Evolutionary conservation across 2,888 invertebrate genomes (phyloP).

Genomic region (Dasypolia templi): DNA sequence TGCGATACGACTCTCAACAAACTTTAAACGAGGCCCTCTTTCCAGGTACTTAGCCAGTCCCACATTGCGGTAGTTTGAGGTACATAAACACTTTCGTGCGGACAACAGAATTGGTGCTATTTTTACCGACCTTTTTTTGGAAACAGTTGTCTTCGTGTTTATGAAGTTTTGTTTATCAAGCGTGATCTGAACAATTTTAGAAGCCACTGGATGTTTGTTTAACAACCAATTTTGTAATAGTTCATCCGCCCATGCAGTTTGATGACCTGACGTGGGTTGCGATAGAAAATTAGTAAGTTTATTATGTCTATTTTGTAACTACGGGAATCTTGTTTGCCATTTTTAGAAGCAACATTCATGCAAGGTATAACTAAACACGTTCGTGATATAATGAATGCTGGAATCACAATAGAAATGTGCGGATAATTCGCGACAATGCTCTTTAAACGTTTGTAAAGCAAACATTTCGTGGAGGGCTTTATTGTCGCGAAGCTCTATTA

Average conservation of each 20-base stretch:
- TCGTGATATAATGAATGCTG: conserved; percentile 25
- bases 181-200: conserved; percentile 48
- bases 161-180: no score
- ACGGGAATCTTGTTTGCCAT: conserved; percentile 2
- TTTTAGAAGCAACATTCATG: conserved; percentile 6
- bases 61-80: conserved; percentile 53
- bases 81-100: conserved; percentile 45
- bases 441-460: conserved; percentile 47
- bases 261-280: conserved; percentile 59
- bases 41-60: conserved; percentile 59
- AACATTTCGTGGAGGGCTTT: conserved; percentile 59
- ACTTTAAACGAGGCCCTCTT: conserved; percentile 51
- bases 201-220: conserved; percentile 38
- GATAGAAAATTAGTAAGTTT: conserved; percentile 30
- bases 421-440: conserved; percentile 46
- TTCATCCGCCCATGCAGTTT: conserved; percentile 56
- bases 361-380: conserved; percentile 9
- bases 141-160: conserved; percentile 48
- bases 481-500: conserved; percentile 71
- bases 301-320: conserved; percentile 22
- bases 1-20: conserved; percentile 44
- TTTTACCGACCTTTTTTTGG: conserved; percentile 46
- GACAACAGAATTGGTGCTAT: conserved; percentile 18
- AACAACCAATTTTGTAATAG: conserved; percentile 59
- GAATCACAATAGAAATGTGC: conserved; percentile 46